phyloP scores from a whole-genome alignment of 2,797 vertebrate species.

The Peromyscus nudipes region DNA sequence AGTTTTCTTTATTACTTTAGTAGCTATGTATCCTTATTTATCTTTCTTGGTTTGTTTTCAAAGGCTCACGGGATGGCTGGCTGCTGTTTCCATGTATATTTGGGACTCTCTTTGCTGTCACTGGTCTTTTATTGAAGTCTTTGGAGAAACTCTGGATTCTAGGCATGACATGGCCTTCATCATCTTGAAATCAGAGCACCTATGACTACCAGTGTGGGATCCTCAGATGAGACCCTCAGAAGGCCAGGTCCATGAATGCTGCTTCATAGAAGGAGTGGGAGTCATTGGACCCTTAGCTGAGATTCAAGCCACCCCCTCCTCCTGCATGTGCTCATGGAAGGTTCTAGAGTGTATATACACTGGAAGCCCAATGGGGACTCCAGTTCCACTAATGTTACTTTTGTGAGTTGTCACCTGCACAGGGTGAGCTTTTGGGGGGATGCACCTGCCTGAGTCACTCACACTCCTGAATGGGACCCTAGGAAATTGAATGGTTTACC shows the following conservation, averaged over 20 bases:
- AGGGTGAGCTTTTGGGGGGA: neutral
- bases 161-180: neutral
- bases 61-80: neutral
- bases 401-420: neutral
- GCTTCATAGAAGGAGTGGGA: neutral
- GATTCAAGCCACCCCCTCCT: neutral
- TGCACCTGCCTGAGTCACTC: neutral
- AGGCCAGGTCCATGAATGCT: neutral
- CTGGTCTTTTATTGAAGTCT: rapidly evolving
- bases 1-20: slow-evolving; percentile 47
- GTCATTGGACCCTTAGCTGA: neutral
- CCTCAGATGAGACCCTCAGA: neutral
- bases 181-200: neutral
- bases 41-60: slow-evolving; percentile 49
- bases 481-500: neutral
- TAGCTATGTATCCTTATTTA: neutral
- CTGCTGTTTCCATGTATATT: rapidly evolving
- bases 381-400: no score
- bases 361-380: neutral
- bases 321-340: neutral
- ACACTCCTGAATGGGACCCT: neutral
- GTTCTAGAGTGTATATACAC: no score
- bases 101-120: neutral
- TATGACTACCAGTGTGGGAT: no score
- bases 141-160: neutral